These are phyloP conservation scores for Aphidoletes aphidimyza DNA, from an alignment of 2,888 invertebrate species.

Conservation along the genomic window DNA sequence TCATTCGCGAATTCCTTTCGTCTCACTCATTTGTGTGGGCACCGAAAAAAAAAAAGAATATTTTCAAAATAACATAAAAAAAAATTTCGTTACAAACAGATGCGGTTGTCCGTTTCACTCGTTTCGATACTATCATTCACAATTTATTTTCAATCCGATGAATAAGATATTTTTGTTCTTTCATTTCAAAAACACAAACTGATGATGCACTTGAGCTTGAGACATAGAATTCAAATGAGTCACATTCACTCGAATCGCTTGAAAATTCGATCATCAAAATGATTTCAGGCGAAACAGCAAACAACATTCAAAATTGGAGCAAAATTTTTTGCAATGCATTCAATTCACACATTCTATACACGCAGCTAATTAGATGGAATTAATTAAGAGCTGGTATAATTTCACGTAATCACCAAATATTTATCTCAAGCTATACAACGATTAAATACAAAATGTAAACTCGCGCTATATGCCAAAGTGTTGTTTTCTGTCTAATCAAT, in stretches of 20 bases:
- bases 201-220: constrained; percentile 32
- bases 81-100: constrained; percentile 18
- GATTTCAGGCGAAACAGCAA: too few relatives aligned
- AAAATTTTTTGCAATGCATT: background rate
- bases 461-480: too few relatives aligned
- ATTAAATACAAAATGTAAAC: background rate
- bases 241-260: too few relatives aligned
- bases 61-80: too few relatives aligned
- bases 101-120: background rate
- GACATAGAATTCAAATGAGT: constrained; percentile 1
- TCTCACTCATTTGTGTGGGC: constrained; percentile 10
- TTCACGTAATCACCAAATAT: background rate
- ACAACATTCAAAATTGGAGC: too few relatives aligned
- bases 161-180: constrained; percentile 38
- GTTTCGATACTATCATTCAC: constrained; percentile 8
- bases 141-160: constrained; percentile 18
- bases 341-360: background rate
- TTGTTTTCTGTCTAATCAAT: too few relatives aligned
- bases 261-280: background rate
- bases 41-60: too few relatives aligned
- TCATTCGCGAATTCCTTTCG: constrained; percentile 31
- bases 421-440: background rate
- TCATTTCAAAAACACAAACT: too few relatives aligned
- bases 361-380: background rate
- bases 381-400: background rate